Conservation (phyloP, 2,888 invertebrate genomes). For the Chrysolina oricalcia region DNA sequence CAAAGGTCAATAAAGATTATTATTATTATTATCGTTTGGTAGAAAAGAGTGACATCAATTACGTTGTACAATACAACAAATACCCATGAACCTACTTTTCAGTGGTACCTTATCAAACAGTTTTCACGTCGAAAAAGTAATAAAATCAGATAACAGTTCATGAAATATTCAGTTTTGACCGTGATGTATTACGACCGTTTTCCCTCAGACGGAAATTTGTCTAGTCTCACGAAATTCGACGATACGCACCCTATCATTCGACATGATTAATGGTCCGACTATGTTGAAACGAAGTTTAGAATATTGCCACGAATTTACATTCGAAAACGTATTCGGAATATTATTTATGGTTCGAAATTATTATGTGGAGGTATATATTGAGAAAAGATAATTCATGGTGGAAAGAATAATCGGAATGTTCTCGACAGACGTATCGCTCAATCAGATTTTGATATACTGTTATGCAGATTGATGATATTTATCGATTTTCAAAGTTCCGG, state of each 20-base stretch:
- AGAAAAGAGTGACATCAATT: no score
- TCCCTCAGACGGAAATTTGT: slow-evolving; percentile 36
- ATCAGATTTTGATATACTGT: neutral
- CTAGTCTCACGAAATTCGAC: slow-evolving; percentile 37
- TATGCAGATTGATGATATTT: neutral
- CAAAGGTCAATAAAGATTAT: no score
- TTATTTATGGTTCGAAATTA: slow-evolving; percentile 19
- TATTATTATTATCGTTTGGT: no score
- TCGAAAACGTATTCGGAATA: slow-evolving; percentile 6
- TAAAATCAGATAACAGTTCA: neutral
- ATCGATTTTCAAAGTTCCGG: neutral
- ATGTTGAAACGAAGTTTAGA: slow-evolving; percentile 23
- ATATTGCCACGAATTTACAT: slow-evolving; percentile 16
- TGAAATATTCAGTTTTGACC: slow-evolving; percentile 29
- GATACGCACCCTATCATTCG: slow-evolving; percentile 36
- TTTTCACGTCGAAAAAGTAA: neutral
- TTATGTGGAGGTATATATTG: slow-evolving; percentile 13
- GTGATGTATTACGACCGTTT: slow-evolving; percentile 26
- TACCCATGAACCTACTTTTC: neutral
- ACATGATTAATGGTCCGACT: slow-evolving; percentile 30
- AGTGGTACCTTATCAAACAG: neutral
- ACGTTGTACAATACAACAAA: no score
- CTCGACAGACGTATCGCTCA: neutral
- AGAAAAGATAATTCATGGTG: slow-evolving; percentile 2
- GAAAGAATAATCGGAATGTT: neutral